Percentiles rank a stretch among this genome's conserved stretches.
Conservation (phyloP, 1,140 invertebrate genomes). For the Colletes latitarsis region DNA sequence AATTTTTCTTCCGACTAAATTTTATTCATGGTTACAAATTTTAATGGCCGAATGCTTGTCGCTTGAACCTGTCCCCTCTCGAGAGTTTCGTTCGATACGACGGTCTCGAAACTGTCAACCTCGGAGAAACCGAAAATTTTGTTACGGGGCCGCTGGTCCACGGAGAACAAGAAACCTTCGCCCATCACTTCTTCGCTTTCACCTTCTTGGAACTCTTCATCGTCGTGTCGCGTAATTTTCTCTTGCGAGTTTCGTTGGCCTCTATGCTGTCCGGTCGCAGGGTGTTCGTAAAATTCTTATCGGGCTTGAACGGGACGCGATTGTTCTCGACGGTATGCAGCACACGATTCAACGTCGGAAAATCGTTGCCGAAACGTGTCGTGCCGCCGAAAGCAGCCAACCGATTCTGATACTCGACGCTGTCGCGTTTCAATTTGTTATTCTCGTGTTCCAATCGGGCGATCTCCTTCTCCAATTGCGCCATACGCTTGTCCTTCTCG, state of each 20-base stretch:
- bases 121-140: slow-evolving; percentile 8
- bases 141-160: neutral
- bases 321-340: slow-evolving; percentile 14
- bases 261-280: neutral
- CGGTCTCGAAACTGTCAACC: neutral
- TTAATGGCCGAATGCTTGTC: neutral
- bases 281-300: neutral
- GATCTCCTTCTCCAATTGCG: slow-evolving; percentile 43
- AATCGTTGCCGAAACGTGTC: slow-evolving; percentile 18
- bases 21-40: slow-evolving; percentile 1
- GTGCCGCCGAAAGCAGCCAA: slow-evolving; percentile 24
- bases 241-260: neutral
- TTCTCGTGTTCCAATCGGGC: slow-evolving; percentile 48
- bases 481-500: slow-evolving; percentile 47
- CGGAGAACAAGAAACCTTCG: neutral
- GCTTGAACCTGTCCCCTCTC: slow-evolving; percentile 22
- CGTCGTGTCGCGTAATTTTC: neutral
- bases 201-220: neutral
- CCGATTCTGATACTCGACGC: slow-evolving; percentile 38
- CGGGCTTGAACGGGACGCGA: neutral
- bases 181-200: slow-evolving; percentile 12
- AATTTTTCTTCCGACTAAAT: slow-evolving; percentile 1
- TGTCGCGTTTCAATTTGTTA: slow-evolving; percentile 55
- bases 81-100: slow-evolving; percentile 1
- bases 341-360: slow-evolving; percentile 34